Conservation (phyloP, 1,140 invertebrate species). For the Sminthurides bifidus region DNA sequence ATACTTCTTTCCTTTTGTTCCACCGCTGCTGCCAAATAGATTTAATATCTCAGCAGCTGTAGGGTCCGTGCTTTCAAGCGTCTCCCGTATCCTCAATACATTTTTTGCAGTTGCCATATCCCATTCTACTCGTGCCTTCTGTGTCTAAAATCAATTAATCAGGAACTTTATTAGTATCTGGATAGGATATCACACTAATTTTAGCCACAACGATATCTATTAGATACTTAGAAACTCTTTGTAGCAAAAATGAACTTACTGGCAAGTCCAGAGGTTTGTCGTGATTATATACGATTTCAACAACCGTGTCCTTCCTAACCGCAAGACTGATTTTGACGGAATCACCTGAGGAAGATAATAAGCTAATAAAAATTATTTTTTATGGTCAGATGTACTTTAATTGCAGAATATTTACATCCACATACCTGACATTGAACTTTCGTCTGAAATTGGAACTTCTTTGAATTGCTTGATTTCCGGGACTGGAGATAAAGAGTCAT, state of each 20-base stretch:
- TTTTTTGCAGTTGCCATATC: conserved; percentile 45
- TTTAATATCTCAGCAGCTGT: conserved; percentile 47
- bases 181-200: neutral
- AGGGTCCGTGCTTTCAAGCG: conserved; percentile 41
- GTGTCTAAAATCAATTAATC: conserved; percentile 31
- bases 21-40: conserved; percentile 40
- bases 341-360: neutral
- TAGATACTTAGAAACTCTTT: neutral
- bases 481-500: conserved; percentile 2
- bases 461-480: conserved; percentile 1
- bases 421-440: conserved; percentile 5
- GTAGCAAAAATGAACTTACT: conserved; percentile 7
- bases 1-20: conserved; percentile 40
- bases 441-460: neutral
- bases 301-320: conserved; percentile 3
- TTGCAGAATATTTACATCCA: neutral
- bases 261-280: conserved; percentile 1
- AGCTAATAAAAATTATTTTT: neutral
- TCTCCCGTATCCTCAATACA: conserved; percentile 45
- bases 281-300: conserved; percentile 5
- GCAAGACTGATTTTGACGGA: neutral
- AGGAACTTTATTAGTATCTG: neutral
- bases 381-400: neutral
- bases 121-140: conserved; percentile 47
- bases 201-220: neutral